Base-by-base conservation (phyloP, 2,888 invertebrate genomes). In the Eupithecia dodoneata region DNA sequence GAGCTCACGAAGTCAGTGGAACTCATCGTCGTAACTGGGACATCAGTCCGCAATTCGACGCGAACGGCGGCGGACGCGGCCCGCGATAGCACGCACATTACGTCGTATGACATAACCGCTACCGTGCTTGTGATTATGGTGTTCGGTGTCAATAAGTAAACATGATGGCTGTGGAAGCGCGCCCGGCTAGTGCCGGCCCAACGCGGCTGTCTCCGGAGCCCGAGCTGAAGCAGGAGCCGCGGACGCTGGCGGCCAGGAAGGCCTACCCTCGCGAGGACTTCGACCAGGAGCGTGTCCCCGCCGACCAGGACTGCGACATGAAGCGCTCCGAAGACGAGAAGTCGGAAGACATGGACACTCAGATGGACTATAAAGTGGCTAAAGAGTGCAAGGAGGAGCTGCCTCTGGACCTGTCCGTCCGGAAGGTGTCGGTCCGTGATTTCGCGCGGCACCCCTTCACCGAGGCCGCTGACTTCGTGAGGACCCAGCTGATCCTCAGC, bases 401-500 rank as follows among this genome's bases (percentile, higher is more conserved):
- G 18, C 98, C 98, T 18, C 91, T 98, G 91, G 98, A 98, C 95
- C 95, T 98, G 89, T 97, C 97, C 84, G 96, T 97, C 79, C 92
- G 94, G 75, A 93, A 94, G 85, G 95, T 95, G 82, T 90, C 95
- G 30, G 95, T 95, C 79, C 89, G 94, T 85, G 95, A 95, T 71
- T 95, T 95, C 87, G 95, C 95, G 80, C 88, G 95, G 77, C 95
- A 94, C 81, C 89, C 94, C 18, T 93, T 94, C 86, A 93, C 95
- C 84, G 93, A 96, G 88, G 94, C 95, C 42, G 86, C 93, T 82
- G 93, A 96, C 91, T 94, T 93, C 81, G 91, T 95, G 90, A 86
- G 96, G 88, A 89, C 93, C 84, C 91, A 93, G 90, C 90, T 95
- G 88, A 94, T 95, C 86, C 88, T 95, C 84, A 88, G 92, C 81